phyloP scores from a whole-genome alignment of 1,140 invertebrate genomes.

The Lepeophtheirus salmonis region DNA sequence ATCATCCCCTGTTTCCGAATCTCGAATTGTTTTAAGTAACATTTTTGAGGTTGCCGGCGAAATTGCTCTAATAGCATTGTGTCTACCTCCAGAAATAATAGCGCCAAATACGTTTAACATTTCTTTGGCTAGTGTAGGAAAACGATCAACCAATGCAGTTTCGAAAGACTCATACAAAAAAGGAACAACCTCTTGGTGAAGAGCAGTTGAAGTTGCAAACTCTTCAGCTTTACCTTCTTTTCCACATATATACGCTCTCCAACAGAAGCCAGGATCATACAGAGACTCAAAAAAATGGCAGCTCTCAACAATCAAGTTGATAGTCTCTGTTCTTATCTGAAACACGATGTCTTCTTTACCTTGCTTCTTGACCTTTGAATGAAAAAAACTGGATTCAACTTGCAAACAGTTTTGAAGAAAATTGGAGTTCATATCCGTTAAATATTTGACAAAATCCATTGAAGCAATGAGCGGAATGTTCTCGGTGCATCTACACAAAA shows the following conservation, averaged over 20 bases:
- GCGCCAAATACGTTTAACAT: conserved; percentile 38
- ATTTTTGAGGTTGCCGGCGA: conserved; percentile 41
- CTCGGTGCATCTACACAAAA: background rate
- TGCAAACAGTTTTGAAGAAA: conserved; percentile 6
- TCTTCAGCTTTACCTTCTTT: background rate
- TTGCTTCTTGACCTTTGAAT: background rate
- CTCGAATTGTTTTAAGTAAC: conserved; percentile 32
- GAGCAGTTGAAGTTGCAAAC: background rate
- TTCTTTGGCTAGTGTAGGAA: conserved; percentile 26
- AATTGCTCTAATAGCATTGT: conserved; percentile 39
- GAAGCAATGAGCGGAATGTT: conserved; percentile 9
- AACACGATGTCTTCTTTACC: background rate
- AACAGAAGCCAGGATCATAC: conserved; percentile 12
- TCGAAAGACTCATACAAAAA: conserved; percentile 15
- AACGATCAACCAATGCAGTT: conserved; percentile 16
- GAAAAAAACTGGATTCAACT: conserved; percentile 9
- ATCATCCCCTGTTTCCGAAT: conserved; percentile 26
- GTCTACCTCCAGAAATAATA: conserved; percentile 38
- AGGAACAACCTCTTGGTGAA: conserved; percentile 10
- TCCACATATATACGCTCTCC: background rate
- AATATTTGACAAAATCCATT: conserved; percentile 11
- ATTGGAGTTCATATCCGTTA: conserved; percentile 4
- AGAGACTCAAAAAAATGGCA: conserved; percentile 15
- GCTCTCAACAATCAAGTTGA: conserved; percentile 2
- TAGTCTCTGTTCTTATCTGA: background rate